Base-by-base conservation (phyloP, 2,797 vertebrate genomes). In the Pempheris klunzingeri region DNA sequence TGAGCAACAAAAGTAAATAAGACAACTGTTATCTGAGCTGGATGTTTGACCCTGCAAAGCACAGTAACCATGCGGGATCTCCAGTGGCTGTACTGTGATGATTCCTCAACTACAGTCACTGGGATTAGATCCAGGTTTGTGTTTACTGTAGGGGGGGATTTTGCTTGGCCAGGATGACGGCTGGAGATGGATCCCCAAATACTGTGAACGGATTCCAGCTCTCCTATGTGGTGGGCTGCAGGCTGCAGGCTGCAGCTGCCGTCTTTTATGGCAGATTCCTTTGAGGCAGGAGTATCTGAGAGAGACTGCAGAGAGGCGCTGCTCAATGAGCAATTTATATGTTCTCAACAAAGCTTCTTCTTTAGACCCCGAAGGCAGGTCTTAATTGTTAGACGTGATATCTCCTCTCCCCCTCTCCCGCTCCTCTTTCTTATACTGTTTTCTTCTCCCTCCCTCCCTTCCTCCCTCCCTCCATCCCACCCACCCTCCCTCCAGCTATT, bases 371-470 rank as follows among this genome's bases (percentile, higher is more conserved):
- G 71, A 72, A 91, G 93, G 93, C 92, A 91, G 91, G 88, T 93
- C 92, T 93, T 94, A 94, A 94, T 94, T 93, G 92, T 94, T 92
- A 85, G 85, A 91, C 90, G 82, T 80, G 88, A 93, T 93, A 93
- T 93, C 92, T 91, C 84, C 87, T 88, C 86, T 89, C 90, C 79
- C 80, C 87, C 67, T 77, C 85, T 84, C 83, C 71, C 87, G 69
- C 91, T 84, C 82, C 52, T 81, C 75, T 88, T 90, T 87, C 88
- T 89, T 86, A 88, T 75, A 86, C 90, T 90, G 87, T 89, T 90
- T 90, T 80, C 88, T 57, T 84, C 87, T 77, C 79, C 88, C 86
- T 84, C 90, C 86, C n/a, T n/a, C n/a, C n/a, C n/a, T n/a, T n/a
- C n/a, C n/a, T 32, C 30, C 30, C 30, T 32, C 30, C 30, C 6